A percentile compares a stretch with the other conserved stretches of the same genome.
phyloP scores from a whole-genome alignment of 37 sponge, comb jelly and placozoan species.

The Mnemiopsis leidyi region DNA sequence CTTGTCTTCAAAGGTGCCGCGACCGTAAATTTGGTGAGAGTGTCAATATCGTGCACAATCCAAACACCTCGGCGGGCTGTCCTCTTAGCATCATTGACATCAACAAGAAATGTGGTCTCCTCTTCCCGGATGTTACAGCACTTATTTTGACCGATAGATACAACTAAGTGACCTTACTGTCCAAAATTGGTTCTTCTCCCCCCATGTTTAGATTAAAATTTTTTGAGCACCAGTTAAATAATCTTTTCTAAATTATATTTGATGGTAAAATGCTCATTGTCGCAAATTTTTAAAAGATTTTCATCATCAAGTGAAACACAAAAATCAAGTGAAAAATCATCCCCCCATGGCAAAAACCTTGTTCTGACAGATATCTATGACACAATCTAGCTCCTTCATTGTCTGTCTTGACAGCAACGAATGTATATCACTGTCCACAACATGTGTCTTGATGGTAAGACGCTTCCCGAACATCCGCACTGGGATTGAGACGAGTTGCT shows the following conservation, averaged over 20 bases:
- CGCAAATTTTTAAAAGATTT: too few species aligned
- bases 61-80: neutral
- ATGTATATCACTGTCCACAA: neutral
- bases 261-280: too few species aligned
- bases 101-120: neutral
- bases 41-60: conserved; percentile 5
- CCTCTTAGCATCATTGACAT: neutral
- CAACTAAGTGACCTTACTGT: neutral
- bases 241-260: too few species aligned
- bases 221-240: too few species aligned
- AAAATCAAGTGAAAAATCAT: too few species aligned
- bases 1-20: neutral
- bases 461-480: neutral
- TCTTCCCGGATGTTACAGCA: neutral
- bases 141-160: neutral
- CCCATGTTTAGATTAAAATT: too few species aligned
- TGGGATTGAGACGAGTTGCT: neutral
- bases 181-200: neutral
- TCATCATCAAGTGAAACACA: too few species aligned
- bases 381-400: neutral
- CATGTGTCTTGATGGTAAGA: neutral
- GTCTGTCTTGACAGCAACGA: neutral
- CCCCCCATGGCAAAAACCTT: neutral
- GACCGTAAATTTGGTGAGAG: neutral
- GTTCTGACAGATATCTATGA: neutral